Evolutionary conservation across 2,113 vertebrate genomes (phyloP).

Genomic region (Symphodus melops): DNA sequence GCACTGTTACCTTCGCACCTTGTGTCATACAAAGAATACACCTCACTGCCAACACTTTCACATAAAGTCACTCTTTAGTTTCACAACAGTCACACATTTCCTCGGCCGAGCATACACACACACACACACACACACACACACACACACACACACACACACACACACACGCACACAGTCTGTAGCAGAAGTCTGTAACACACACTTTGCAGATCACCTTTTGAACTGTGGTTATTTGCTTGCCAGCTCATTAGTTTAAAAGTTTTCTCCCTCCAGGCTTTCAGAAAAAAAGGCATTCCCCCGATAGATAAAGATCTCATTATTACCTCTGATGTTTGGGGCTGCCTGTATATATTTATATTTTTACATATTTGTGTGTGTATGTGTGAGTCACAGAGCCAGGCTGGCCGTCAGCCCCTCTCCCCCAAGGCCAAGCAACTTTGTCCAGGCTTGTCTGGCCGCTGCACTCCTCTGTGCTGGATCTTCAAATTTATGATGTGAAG

Average conservation of each 20-base stretch:
- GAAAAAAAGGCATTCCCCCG: slow-evolving; percentile 36
- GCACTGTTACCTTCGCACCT: slow-evolving; percentile 56
- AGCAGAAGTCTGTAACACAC: slow-evolving; percentile 21
- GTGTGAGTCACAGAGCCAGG: slow-evolving; percentile 21
- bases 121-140: no score
- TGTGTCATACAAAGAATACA: slow-evolving; percentile 30
- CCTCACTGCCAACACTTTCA: slow-evolving; percentile 31
- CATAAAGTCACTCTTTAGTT: slow-evolving; percentile 44
- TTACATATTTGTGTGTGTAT: slow-evolving; percentile 19
- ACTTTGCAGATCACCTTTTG: slow-evolving; percentile 40
- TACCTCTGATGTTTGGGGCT: slow-evolving; percentile 39
- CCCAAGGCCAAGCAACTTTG: slow-evolving; percentile 60
- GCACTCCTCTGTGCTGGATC: slow-evolving; percentile 34
- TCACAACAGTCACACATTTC: slow-evolving; percentile 31
- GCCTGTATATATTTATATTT: neutral
- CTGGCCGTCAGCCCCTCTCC: slow-evolving; percentile 46
- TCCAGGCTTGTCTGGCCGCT: slow-evolving; percentile 64
- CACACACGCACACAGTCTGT: neutral
- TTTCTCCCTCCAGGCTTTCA: slow-evolving; percentile 42
- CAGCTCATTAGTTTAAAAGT: slow-evolving; percentile 64
- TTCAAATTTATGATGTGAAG: slow-evolving; percentile 49
- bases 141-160: no score
- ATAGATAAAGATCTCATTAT: slow-evolving; percentile 66
- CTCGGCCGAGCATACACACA: slow-evolving; percentile 3
- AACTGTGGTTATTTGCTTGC: slow-evolving; percentile 57